Evolutionary conservation across 2,797 vertebrate genomes (phyloP).

Genomic region (Coluber constrictor): DNA sequence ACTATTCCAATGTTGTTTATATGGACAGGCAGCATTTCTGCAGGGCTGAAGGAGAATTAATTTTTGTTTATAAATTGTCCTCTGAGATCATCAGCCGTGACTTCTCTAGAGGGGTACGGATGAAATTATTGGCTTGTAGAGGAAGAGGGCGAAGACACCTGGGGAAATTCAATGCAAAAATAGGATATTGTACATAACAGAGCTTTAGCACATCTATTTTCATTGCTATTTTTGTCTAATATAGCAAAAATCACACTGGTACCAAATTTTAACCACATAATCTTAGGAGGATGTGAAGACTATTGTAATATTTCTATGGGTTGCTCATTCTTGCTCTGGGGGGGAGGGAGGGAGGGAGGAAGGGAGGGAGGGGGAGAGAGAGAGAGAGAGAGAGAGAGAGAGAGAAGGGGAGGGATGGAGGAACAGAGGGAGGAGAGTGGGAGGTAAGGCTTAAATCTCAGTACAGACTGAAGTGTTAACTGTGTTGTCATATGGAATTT

Average conservation of each 20-base stretch:
- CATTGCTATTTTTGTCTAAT: background rate
- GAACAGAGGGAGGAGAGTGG: background rate
- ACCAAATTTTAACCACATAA: background rate
- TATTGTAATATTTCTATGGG: background rate
- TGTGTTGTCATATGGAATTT: background rate
- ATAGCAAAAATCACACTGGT: background rate
- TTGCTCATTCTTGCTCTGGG: background rate
- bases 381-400: rapidly evolving
- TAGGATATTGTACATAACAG: background rate
- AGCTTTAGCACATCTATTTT: background rate
- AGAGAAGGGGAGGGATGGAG: too few species aligned
- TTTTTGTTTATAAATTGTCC: background rate
- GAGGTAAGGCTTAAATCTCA: background rate
- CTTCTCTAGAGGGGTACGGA: background rate
- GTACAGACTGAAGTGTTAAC: background rate
- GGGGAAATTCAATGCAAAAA: background rate
- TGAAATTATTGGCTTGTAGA: background rate
- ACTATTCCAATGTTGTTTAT: conserved; percentile 1
- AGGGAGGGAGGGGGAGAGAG: background rate
- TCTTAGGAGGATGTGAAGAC: background rate
- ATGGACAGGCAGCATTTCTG: background rate
- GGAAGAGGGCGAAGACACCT: background rate
- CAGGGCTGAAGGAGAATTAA: background rate
- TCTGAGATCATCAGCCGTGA: background rate
- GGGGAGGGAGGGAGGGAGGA: background rate